Evolutionary conservation across 2,888 invertebrate species (phyloP), one percentile per base, ranked within the genome.

Genomic region (Microplitis deprimator): DNA sequence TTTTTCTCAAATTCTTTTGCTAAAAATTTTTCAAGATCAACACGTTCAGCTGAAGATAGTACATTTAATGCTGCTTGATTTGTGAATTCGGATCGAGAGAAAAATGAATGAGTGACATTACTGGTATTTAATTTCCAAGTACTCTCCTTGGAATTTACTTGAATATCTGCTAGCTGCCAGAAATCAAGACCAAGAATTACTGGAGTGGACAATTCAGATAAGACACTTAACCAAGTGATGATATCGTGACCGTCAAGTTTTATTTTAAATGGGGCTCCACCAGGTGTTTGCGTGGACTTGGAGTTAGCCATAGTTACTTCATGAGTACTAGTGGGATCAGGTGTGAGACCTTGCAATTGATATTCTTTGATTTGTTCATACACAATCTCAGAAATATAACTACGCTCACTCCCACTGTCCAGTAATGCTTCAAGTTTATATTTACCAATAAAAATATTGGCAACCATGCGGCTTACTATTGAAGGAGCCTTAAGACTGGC

Each of bases 1-100:
- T 78, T 20, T 72, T 76, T 78, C 1, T 29, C 61, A 68, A 78
- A 78, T 69, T 77, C 70, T 1, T 1, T 62, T 20, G 75, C 73
- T 3, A 80, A 59, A 60, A 78, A 80, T 5, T 60, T 38, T 50
- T 70, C 16, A 3, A 62, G 6, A 4, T 62, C 62, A 5, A 3
- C 8, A 1, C 62, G 62, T 62, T 62, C 62, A 13, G 50, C 8
- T 50, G 3, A 50, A 13, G 62, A 20, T 17, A 62, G 8, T 1
- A n/a, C 20, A 16, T 62, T 62, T 5, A 62, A 62, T 17, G 16
- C 1, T 6, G 6, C 5, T 62, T 62, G 7, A 8, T 62, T 17
- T 17, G 7, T 62, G 17, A 59, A 59, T 4, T 3, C 3, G 5
- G 6, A 20, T 1, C 20, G 17, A 6, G 7, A 62, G 29, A 4